These are phyloP conservation scores for Anthophora plumipes DNA, from an alignment of 2,888 invertebrate species.

Conservation along the genomic window DNA sequence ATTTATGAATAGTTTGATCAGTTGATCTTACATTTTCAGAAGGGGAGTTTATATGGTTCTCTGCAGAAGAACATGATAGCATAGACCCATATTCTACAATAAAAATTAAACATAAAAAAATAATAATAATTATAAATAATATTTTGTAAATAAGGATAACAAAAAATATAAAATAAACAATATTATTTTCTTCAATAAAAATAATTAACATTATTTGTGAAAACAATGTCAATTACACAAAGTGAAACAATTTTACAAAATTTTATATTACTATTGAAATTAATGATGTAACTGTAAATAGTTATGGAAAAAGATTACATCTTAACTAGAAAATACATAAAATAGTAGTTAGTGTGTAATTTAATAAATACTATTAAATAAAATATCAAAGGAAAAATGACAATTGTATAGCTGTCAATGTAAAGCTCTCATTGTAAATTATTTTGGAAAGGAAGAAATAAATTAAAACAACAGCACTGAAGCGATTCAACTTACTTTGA, in stretches of 20 bases:
- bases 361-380: constrained; percentile 6
- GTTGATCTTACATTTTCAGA: constrained; percentile 70
- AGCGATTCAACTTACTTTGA: constrained; percentile 75
- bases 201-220: background rate
- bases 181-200: background rate
- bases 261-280: background rate
- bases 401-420: background rate
- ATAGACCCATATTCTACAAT: constrained; percentile 84
- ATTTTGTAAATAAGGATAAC: background rate
- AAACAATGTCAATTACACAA: too few relatives aligned
- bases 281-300: background rate
- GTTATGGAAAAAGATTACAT: background rate
- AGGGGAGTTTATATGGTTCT: constrained; percentile 75
- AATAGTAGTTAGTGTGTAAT: background rate
- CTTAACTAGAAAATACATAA: background rate
- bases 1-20: constrained; percentile 75
- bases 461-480: background rate
- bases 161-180: constrained; percentile 3
- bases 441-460: constrained; percentile 3
- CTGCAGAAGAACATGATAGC: constrained; percentile 82
- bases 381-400: background rate
- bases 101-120: constrained; percentile 21
- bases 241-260: too few relatives aligned
- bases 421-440: background rate
- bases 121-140: background rate